Evolutionary conservation across 2,888 invertebrate genomes (phyloP), one percentile per base, ranked within the genome.

Genomic region (Heteromurus nitidus): DNA sequence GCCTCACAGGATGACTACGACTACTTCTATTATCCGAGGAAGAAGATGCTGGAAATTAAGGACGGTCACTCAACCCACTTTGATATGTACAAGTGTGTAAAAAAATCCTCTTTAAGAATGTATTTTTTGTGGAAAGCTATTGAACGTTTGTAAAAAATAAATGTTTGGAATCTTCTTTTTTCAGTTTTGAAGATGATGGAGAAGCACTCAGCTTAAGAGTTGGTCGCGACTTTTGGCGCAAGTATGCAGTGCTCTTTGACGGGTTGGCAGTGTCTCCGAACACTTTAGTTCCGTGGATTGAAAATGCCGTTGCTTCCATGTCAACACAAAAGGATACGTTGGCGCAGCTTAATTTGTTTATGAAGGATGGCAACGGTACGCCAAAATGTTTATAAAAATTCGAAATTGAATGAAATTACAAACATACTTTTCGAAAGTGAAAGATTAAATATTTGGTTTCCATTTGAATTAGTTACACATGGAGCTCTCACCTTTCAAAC

Each of bases 341-440:
- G 3, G 58, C 82, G 3, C 85, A 85, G 69, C 58, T 85, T 13
- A 83, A 85, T 60, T 68, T 87, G n/a, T 72, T 87, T 7, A 67
- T 86, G 53, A 86, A 87, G 53, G 87, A 87, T 70, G 87, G 87
- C 62, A 86, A 87, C 73, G 86, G 87, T 87, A 85, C n/a, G 31
- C 7, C 47, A 11, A 3, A 47, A 47, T 9, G n/a, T 16, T n/a
- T n/a, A n/a, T n/a, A n/a, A n/a, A n/a, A n/a, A n/a, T n/a, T n/a
- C n/a, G n/a, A n/a, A n/a, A n/a, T n/a, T n/a, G n/a, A n/a, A n/a
- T n/a, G n/a, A n/a, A n/a, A n/a, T n/a, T n/a, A n/a, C n/a, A n/a
- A n/a, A n/a, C n/a, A n/a, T n/a, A n/a, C n/a, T n/a, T n/a, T n/a
- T n/a, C n/a, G n/a, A n/a, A n/a, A n/a, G n/a, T n/a, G n/a, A n/a